A percentile compares a stretch with the other conserved stretches of the same genome.
Conservation (phyloP, 2,888 invertebrate species). For the Drosophila peninsularis region DNA sequence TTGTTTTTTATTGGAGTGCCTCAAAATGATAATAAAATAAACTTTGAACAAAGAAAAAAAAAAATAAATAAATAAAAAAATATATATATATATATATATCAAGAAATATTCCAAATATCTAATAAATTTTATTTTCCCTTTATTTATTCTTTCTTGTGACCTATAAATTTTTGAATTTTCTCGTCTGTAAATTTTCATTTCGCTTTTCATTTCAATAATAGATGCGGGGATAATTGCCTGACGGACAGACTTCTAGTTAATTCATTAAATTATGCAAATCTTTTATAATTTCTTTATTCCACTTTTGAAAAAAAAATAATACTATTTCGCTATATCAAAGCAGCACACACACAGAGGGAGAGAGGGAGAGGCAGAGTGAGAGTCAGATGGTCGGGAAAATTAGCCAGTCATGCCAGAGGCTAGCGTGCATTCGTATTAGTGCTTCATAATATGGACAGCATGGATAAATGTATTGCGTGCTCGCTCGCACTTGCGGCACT, state of each 20-base stretch:
- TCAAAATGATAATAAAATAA: too few species aligned
- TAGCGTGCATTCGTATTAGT: constrained; percentile 17
- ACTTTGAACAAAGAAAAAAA: too few species aligned
- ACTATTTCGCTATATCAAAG: not conserved
- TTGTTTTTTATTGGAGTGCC: too few species aligned
- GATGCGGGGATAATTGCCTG: not conserved
- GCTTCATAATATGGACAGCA: constrained; percentile 35
- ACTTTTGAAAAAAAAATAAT: constrained; percentile 1
- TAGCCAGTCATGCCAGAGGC: constrained; percentile 39
- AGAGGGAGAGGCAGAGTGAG: not conserved
- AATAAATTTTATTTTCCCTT: too few species aligned
- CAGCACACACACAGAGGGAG: not conserved
- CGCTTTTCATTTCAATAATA: not conserved
- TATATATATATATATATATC: too few species aligned
- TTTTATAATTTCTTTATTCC: constrained; percentile 30
- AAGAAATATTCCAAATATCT: not conserved
- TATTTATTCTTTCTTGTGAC: not conserved
- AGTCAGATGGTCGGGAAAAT: constrained; percentile 35
- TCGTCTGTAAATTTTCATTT: not conserved
- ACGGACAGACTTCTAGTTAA: not conserved
- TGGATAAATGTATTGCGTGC: constrained; percentile 30
- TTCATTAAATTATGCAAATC: constrained; percentile 23
- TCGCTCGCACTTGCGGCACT: constrained; percentile 19
- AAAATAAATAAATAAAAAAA: too few species aligned
- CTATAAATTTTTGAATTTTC: not conserved